Base-by-base conservation (phyloP, 2,888 invertebrate species). In the Cotesia congregata region DNA sequence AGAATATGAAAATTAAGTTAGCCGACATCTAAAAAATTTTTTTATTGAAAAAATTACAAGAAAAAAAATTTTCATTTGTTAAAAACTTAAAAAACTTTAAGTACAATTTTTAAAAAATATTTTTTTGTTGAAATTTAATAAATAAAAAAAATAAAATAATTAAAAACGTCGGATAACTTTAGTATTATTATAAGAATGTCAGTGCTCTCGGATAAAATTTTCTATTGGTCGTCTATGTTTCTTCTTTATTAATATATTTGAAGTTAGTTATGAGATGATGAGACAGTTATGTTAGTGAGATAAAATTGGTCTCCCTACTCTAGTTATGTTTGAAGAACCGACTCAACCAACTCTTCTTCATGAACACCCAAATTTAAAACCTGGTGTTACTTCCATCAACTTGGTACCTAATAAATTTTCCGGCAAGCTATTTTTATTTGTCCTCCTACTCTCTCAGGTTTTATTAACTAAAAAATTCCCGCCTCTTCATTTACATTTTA, bases 351-450 rank as follows among this genome's bases (percentile, higher is more conserved):
- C 30, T 30, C 30, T 62, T 50, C 50, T 80, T 60, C 74, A 75
- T 74, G 38, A 40, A 41, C 74, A 39, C 73, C 60, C 74, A 79
- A 78, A 75, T 76, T 78, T 78, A 77, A 76, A 17, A 9, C 64
- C 38, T 7, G 50, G 50, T 50, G 50, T 50, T 50, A 50, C 50
- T 50, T 62, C 39, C 17, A 12, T 64, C n/a, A 59, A 40, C 6
- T 74, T 20, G 6, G 30, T 60, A 15, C 60, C 20, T 30, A 78
- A 71, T 67, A 74, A 77, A 75, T 69, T 76, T 67, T 68, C 74
- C 76, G 70, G 79, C 78, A 30, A 3, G 30, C 81, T 81, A 81
- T 81, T 81, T 81, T 74, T 77, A 80, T 80, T 78, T 78, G 76
- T 79, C 76, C 80, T 77, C 79, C 62, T 74, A 65, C 72, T 65